Base-by-base conservation (phyloP, 2,113 vertebrate species). In the Tupaia chinensis region DNA sequence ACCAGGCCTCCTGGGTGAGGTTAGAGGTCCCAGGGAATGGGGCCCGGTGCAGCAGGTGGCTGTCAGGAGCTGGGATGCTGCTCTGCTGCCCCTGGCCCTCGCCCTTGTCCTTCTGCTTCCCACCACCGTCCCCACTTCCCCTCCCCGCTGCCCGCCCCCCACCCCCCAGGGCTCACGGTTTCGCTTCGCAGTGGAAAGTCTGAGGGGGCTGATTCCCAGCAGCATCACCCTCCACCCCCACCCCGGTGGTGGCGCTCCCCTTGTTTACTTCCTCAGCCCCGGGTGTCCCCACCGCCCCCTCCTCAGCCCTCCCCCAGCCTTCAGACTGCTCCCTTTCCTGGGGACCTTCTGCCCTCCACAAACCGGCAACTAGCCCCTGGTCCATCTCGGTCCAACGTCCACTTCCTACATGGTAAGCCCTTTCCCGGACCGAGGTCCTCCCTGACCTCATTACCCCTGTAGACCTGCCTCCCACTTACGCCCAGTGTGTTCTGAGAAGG, bases 201-300 rank as follows among this genome's bases (percentile, higher is more conserved):
- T 98, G 97, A 96, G 98, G 98, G 98, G 98, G 98, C 85, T 96
- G 98, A 97, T 98, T 99, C 98, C 98, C 98, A 98, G 98, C 98
- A 99, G 87, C 92, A 12, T 68, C 66, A 95, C 96, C 96, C 95
- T 96, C 93, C 92, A 89, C 84, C 80, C 27, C 86, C 91, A 89
- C 84, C 80, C 27, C 86, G 89, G 94, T 95, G 96, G 95, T 89
- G 85, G 94, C 86, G 0, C 89, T 95, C 96, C 96, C 91, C 97
- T 97, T 98, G 97, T 97, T 97, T 97, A 97, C 96, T 98, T 97
- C 97, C 96, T 97, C 91, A 66, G 90, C 10, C 91, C 72, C 5
- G 89, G 96, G 97, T 96, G 94, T 98, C 96, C 95, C 96, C 83
- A 32, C 93, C 70, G 7, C 89, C 87, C 76, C 87, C 53, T 90